phyloP scores from a whole-genome alignment of 2,113 vertebrate species.

The Nycticebus coucang region DNA sequence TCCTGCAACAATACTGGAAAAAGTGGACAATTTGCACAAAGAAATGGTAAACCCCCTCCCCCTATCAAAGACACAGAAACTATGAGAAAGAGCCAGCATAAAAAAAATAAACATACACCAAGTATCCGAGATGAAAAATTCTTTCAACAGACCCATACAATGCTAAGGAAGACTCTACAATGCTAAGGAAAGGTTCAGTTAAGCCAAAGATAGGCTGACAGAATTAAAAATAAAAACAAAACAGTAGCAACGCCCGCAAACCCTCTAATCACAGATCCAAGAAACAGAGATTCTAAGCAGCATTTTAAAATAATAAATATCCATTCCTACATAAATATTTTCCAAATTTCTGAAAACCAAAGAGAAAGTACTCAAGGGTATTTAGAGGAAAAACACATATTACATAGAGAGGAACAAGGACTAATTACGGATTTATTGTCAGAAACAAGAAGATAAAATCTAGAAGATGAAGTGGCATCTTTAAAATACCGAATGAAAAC shows the following conservation, averaged over 20 bases:
- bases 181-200: neutral
- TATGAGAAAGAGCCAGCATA: neutral
- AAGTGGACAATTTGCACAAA: neutral
- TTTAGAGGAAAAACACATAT: neutral
- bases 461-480: neutral
- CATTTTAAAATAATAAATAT: neutral
- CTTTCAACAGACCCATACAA: neutral
- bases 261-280: neutral
- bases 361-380: neutral
- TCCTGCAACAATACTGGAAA: neutral
- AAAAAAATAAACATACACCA: neutral
- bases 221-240: neutral
- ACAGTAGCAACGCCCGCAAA: too few species aligned
- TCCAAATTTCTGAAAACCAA: neutral
- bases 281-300: neutral
- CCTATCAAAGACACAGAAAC: neutral
- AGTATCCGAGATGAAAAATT: neutral
- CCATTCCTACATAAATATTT: neutral
- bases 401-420: neutral
- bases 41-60: neutral
- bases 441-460: neutral
- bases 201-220: neutral
- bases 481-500: neutral
- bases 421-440: neutral
- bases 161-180: neutral